Conservation (phyloP, 1,140 invertebrate species). For the Nasonia longicornis region DNA sequence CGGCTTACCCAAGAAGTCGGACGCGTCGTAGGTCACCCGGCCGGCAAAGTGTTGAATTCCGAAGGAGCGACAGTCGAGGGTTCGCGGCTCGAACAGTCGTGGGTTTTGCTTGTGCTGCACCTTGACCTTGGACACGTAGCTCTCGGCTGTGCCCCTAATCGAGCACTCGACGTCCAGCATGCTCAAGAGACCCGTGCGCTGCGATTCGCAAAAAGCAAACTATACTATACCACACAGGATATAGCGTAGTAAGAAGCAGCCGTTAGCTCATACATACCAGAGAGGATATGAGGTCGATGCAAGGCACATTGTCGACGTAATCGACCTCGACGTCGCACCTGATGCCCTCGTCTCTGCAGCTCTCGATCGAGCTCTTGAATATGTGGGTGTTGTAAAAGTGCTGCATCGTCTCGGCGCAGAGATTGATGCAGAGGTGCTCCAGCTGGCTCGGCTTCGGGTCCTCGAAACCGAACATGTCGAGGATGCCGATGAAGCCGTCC, state of each 20-base stretch:
- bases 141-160: conserved; percentile 86
- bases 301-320: conserved; percentile 95
- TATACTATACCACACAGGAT: background rate
- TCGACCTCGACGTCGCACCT: conserved; percentile 91
- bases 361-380: conserved; percentile 94
- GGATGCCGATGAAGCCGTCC: conserved; percentile 93
- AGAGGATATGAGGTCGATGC: conserved; percentile 94
- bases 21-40: conserved; percentile 89
- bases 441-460: conserved; percentile 90
- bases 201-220: conserved; percentile 18
- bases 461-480: conserved; percentile 97
- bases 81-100: conserved; percentile 80
- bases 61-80: conserved; percentile 84
- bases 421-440: conserved; percentile 94
- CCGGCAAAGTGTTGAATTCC: conserved; percentile 93
- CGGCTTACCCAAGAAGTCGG: conserved; percentile 80
- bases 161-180: conserved; percentile 95
- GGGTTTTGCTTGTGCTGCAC: conserved; percentile 85
- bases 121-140: conserved; percentile 88
- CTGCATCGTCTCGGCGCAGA: conserved; percentile 97
- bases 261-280: conserved; percentile 71
- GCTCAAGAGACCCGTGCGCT: conserved; percentile 89
- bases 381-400: conserved; percentile 98
- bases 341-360: conserved; percentile 93
- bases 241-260: background rate